Base-by-base conservation (phyloP, 2,888 invertebrate genomes). In the Argyresthia goedartella region DNA sequence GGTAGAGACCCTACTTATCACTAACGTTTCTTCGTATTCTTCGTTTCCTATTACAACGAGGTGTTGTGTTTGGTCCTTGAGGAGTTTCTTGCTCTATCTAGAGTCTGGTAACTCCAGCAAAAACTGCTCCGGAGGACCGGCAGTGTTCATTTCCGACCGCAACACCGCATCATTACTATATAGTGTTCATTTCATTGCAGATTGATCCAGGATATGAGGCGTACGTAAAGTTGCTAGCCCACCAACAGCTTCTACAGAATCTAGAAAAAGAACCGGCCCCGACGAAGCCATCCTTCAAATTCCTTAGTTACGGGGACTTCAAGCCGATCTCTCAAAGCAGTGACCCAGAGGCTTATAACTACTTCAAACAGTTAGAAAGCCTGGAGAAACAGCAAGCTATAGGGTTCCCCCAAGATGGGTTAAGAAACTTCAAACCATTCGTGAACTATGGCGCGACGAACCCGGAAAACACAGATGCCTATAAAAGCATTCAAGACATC, bases 321-420 rank as follows among this genome's bases (percentile, higher is more conserved):
- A 77, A 79, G 14, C 76, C 81, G 0, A 80, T 81, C 51, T 80
- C 71, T 39, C 66, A 76, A 52, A 60, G 57, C 7, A 77, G 47
- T 13, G 80, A 82, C 25, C 80, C 81, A n/a, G 76, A 79, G 25
- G 78, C 76, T 0, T 82, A 81, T 53, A 74, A 69, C 45, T 81
- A 81, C 55, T 64, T 80, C 6, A 80, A 81, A 56, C 70, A 74
- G 50, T 58, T 82, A 11, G 81, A 84, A 54, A 63, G 72, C 33
- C 58, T 65, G 60, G 66, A 49, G 56, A 59, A 42, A 54, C 54
- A 1, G 45, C 61, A 1, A 66, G 64, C 41, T 4, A 50, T 49
- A 10, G 67, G 66, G 1, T 74, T 69, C 48, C 49, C 52, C 1
- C 52, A 52, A 14, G 43, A 50, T 25, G 16, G 43, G 13, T 10